Evolutionary conservation across 2,888 invertebrate species (phyloP), one percentile per base, ranked within the genome.

Genomic region (Mamestra brassicae): DNA sequence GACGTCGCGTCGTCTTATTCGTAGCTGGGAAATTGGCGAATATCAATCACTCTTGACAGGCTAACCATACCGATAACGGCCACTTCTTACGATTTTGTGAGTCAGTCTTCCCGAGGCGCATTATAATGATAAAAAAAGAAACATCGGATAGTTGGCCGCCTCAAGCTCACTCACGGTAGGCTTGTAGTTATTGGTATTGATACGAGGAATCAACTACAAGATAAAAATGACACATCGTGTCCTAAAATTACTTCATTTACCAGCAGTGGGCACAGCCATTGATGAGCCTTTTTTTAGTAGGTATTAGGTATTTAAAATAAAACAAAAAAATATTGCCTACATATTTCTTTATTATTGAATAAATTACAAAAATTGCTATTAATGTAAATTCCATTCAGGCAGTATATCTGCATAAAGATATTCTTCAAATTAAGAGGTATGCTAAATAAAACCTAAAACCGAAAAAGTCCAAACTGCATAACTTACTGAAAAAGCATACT

Each of bases 331-430:
- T 0, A 54, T 83, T 89, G 92, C 93, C 96, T 96, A 95, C 95
- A 92, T 90, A 92, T 87, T 87, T 90, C 89, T 95, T 96, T 81
- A 81, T 83, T 95, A 95, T 94, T 95, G 93, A 94, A 95, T 95
- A 95, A 95, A 93, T 95, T 95, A 96, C 94, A 95, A 95, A 93
- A 87, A 93, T 78, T 89, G 91, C 91, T 93, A 92, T 82, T 84
- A 58, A 83, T 92, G 91, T 90, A 91, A 91, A 92, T 89, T 91
- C 88, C 89, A 90, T 88, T 91, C 81, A 91, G 90, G 93, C 93
- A 93, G 89, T 92, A 92, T 87, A 92, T 90, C 91, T 89, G 92
- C 92, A 85, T 90, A 90, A 88, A 89, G 82, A 88, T 89, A 90
- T 73, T 78, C 66, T 81, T 90, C 87, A 87, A 90, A 90, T 88